Conservation (phyloP, 2,113 vertebrate genomes). For the Oncorhynchus tshawytscha region DNA sequence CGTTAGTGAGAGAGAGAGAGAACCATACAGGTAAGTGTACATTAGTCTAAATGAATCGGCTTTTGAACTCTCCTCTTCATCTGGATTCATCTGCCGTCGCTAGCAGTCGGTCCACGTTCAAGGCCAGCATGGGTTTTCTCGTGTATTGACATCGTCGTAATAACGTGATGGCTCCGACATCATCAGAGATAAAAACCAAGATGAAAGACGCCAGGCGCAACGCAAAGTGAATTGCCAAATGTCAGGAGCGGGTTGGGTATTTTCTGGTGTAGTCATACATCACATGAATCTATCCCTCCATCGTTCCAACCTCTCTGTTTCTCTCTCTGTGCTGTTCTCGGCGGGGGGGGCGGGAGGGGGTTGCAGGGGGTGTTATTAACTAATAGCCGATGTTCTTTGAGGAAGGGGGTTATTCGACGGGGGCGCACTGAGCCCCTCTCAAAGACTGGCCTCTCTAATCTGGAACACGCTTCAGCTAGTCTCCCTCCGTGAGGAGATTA, state of each 20-base stretch:
- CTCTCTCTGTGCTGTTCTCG: constrained; percentile 42
- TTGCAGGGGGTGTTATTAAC: constrained; percentile 55
- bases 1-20: no score
- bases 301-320: constrained; percentile 26
- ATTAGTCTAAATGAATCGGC: constrained; percentile 53
- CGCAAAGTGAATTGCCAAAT: constrained; percentile 40
- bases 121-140: constrained; percentile 11
- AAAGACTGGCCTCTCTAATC: constrained; percentile 29
- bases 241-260: constrained; percentile 26
- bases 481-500: constrained; percentile 20
- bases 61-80: constrained; percentile 27
- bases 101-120: constrained; percentile 45
- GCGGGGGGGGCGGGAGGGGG: constrained; percentile 26
- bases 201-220: constrained; percentile 45
- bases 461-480: background rate
- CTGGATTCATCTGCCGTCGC: constrained; percentile 40
- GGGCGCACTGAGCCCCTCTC: constrained; percentile 51
- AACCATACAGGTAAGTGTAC: constrained; percentile 2
- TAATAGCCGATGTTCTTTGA: constrained; percentile 61
- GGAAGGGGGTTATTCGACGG: constrained; percentile 45
- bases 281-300: background rate
- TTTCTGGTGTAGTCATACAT: background rate
- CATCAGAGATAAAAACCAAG: constrained; percentile 47
- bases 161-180: constrained; percentile 46
- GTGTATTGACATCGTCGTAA: constrained; percentile 51